Conservation (phyloP, 35 echinoderm and acorn worm genomes). For the Ophioderma brevispina region DNA sequence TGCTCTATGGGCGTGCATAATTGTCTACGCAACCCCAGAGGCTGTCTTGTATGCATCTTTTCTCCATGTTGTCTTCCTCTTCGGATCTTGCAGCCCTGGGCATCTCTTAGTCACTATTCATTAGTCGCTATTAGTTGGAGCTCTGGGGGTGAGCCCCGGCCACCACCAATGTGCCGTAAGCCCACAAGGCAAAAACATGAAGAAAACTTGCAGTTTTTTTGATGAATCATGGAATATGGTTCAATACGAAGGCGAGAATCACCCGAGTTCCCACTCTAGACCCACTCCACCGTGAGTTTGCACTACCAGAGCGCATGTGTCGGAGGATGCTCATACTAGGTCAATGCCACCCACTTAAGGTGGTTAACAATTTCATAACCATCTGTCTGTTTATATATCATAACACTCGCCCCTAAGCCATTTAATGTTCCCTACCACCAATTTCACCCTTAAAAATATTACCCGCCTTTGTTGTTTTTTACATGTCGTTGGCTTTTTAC, state of each 20-base stretch:
- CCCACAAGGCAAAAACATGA: not conserved
- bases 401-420: not conserved
- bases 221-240: not conserved
- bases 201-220: too few species aligned
- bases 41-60: not conserved
- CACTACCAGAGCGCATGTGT: not conserved
- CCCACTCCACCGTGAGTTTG: not conserved
- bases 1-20: slow-evolving; percentile 9
- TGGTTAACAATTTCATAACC: not conserved
- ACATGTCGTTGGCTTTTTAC: not conserved
- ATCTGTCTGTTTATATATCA: not conserved
- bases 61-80: not conserved
- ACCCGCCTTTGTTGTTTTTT: not conserved
- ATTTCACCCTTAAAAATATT: not conserved
- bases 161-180: not conserved
- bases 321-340: not conserved
- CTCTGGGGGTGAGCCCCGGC: not conserved
- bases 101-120: slow-evolving; percentile 13
- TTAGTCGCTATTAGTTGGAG: not conserved
- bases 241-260: not conserved
- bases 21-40: not conserved
- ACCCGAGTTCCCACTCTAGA: too few species aligned
- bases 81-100: not conserved
- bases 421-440: not conserved
- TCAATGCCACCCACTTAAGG: not conserved